Conservation (phyloP, 2,113 vertebrate genomes). For the Hirundichthys speculiger region DNA sequence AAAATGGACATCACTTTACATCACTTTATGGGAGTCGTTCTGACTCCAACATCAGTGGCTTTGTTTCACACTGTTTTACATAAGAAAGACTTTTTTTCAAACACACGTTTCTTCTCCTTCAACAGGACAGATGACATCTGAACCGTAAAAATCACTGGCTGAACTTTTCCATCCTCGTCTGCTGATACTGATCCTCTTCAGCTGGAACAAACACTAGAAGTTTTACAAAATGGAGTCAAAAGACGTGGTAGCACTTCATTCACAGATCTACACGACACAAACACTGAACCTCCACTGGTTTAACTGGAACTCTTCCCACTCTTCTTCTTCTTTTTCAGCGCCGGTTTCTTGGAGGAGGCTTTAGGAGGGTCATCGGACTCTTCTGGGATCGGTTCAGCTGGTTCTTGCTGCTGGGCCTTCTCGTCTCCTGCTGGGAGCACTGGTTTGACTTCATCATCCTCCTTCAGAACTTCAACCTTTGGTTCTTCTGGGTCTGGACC, state of each 20-base stretch:
- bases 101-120: background rate
- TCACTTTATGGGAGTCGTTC: too few relatives aligned
- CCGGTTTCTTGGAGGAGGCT: conserved; percentile 43
- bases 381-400: conserved; percentile 2
- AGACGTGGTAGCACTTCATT: too few relatives aligned
- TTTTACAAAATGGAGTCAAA: too few relatives aligned
- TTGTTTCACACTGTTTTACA: too few relatives aligned
- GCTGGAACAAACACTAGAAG: background rate
- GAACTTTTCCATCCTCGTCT: too few relatives aligned
- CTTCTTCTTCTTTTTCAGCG: conserved; percentile 71
- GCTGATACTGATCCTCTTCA: background rate
- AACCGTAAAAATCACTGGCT: background rate
- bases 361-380: background rate
- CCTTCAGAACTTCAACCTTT: background rate
- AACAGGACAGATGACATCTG: background rate
- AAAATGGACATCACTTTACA: too few relatives aligned
- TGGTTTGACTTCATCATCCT: conserved; percentile 13
- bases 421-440: background rate
- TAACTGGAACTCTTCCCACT: conserved; percentile 48
- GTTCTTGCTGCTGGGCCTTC: conserved; percentile 12
- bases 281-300: background rate
- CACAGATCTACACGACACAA: conserved; percentile 6
- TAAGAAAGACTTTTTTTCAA: too few relatives aligned
- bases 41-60: too few relatives aligned
- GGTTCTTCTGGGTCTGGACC: background rate